phyloP scores from a whole-genome alignment of 2,797 vertebrate species.

The Monodelphis domestica region DNA sequence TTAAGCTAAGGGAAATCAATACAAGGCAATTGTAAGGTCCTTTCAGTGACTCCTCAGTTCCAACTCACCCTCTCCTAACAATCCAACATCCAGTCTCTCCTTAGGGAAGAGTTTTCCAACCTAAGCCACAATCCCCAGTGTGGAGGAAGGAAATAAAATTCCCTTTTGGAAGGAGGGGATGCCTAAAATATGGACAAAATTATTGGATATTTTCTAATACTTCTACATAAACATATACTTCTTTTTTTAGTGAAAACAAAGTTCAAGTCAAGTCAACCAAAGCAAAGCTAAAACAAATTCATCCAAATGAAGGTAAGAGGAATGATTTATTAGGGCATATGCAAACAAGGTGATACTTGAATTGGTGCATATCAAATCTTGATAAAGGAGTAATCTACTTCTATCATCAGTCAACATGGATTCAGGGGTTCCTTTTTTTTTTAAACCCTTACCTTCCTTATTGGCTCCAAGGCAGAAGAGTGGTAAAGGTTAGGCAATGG shows the following conservation, averaged over 20 bases:
- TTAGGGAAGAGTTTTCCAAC: neutral
- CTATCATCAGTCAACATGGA: neutral
- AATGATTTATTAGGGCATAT: neutral
- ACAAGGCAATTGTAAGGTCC: neutral
- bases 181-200: neutral
- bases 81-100: neutral
- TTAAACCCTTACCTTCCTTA: too few relatives aligned
- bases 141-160: neutral
- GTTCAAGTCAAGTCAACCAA: neutral
- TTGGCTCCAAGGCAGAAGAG: too few relatives aligned
- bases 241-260: neutral
- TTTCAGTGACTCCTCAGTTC: neutral
- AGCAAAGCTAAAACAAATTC: neutral
- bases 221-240: neutral
- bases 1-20: neutral
- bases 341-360: neutral
- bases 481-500: too few relatives aligned
- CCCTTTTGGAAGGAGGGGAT: neutral
- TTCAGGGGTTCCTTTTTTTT: too few relatives aligned
- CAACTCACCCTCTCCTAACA: neutral
- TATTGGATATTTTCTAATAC: neutral
- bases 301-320: neutral
- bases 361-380: neutral
- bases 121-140: neutral
- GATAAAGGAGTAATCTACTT: neutral